phyloP scores from a whole-genome alignment of 2,888 invertebrate genomes.

The Drosophila fulvimacula region DNA sequence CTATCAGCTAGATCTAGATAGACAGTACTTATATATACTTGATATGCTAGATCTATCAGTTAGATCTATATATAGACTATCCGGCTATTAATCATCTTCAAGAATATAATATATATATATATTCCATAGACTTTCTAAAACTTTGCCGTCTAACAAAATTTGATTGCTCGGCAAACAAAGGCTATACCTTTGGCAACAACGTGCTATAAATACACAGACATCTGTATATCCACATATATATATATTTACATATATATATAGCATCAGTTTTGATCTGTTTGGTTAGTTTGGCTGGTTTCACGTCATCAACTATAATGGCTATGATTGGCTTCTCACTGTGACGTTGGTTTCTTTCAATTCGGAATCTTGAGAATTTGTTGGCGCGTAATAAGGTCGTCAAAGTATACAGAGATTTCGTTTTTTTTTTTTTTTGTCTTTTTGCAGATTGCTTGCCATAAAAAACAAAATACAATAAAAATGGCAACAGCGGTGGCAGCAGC shows the following conservation, averaged over 20 bases:
- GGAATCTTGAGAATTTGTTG: slow-evolving; percentile 49
- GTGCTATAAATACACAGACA: slow-evolving; percentile 8
- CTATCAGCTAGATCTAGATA: not conserved
- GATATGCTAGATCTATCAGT: not conserved
- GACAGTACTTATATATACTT: too few species aligned
- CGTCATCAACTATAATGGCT: slow-evolving; percentile 37
- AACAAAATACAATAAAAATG: slow-evolving; percentile 11
- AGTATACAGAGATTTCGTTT: slow-evolving; percentile 2
- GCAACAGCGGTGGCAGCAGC: too few species aligned
- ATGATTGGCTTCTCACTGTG: slow-evolving; percentile 9
- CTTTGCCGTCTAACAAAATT: not conserved
- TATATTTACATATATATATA: slow-evolving; percentile 1
- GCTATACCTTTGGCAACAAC: not conserved
- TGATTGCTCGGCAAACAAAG: not conserved
- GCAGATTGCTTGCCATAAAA: slow-evolving; percentile 47
- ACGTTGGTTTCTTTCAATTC: slow-evolving; percentile 21
- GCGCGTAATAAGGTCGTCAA: slow-evolving; percentile 42
- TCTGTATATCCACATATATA: too few species aligned
- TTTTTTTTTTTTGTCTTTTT: not conserved
- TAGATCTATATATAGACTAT: not conserved
- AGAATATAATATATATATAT: not conserved
- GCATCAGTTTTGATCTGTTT: slow-evolving; percentile 4
- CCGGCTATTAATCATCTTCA: not conserved
- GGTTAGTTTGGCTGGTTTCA: slow-evolving; percentile 40
- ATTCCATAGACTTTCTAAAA: not conserved